Evolutionary conservation across 2,113 vertebrate genomes (phyloP), one percentile per base, ranked within the genome.

Genomic region (Pelusios castaneus): DNA sequence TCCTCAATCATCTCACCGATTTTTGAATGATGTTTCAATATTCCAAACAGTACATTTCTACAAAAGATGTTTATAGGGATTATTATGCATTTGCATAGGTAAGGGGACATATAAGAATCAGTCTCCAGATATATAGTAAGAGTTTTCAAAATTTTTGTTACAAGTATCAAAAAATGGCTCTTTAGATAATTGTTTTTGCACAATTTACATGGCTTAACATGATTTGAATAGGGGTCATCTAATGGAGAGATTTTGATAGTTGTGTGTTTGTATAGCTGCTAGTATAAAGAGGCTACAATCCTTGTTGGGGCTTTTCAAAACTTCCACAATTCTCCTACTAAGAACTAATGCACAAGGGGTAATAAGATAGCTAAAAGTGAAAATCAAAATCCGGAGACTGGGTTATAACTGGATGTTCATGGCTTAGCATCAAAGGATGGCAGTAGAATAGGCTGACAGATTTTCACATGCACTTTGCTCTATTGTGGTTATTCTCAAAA

Each of bases 71-170:
- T 89, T 87, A 51, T 21, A 38, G 55, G 34, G 3, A 6, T n/a
- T 83, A 17, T 75, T 92, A 45, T 94, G 89, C 84, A 49, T 91
- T 91, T 91, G 34, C 87, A 6, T 67, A 17, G 88, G 55, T 51
- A 91, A 84, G 58, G 79, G 92, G n/a, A 31, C 6, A 34, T 25
- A 92, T 88, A 67, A 87, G 85, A 31, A 54, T 80, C 24, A 43
- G 51, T 80, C 75, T 38, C 41, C 34, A 51, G 10, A 76, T 25
- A 45, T 45, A 89, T 0, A 2, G 54, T 92, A 49, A 94, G 31
- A n/a, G 77, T 3, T 1, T 67, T 82, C 21, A 3, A 92, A 87
- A 2, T 24, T 41, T 43, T 45, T 27, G 41, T 45, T 91, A 87
- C 54, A 43, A 67, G 58, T 16, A 0, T 0, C 5, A 14, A 75